Evolutionary conservation across 2,888 invertebrate genomes (phyloP).

Genomic region (Miltochrista miniata): DNA sequence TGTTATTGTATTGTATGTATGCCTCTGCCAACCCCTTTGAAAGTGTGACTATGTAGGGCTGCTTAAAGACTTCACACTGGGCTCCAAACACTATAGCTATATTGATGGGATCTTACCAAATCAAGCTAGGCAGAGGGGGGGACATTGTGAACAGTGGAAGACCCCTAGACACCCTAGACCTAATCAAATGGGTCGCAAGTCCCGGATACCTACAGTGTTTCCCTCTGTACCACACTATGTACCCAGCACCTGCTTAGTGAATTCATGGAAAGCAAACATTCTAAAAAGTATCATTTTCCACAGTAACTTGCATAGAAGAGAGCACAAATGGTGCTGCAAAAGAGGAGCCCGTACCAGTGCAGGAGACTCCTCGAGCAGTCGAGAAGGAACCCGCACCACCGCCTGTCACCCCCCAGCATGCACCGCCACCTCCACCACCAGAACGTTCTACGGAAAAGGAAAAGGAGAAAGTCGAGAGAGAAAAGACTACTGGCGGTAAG

Average conservation of each 20-base stretch:
- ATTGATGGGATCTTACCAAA: too few relatives aligned
- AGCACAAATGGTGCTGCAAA: constrained; percentile 75
- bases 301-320: constrained; percentile 76
- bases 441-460: constrained; percentile 70
- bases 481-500: constrained; percentile 74
- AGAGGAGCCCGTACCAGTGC: constrained; percentile 62
- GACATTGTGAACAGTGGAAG: too few relatives aligned
- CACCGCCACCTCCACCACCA: constrained; percentile 62
- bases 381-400: constrained; percentile 59
- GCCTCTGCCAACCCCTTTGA: too few relatives aligned
- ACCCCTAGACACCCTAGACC: too few relatives aligned
- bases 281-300: neutral
- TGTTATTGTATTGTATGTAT: too few relatives aligned
- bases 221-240: too few relatives aligned
- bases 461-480: constrained; percentile 73
- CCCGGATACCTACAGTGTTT: too few relatives aligned
- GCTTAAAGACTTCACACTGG: too few relatives aligned
- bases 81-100: too few relatives aligned
- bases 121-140: too few relatives aligned
- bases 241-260: too few relatives aligned
- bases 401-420: constrained; percentile 51
- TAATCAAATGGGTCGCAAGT: neutral
- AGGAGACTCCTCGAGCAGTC: constrained; percentile 49
- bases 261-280: neutral
- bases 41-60: too few relatives aligned